Evolutionary conservation across 2,888 invertebrate genomes (phyloP), one percentile per base, ranked within the genome.

Genomic region (Tetragonula carbonaria): DNA sequence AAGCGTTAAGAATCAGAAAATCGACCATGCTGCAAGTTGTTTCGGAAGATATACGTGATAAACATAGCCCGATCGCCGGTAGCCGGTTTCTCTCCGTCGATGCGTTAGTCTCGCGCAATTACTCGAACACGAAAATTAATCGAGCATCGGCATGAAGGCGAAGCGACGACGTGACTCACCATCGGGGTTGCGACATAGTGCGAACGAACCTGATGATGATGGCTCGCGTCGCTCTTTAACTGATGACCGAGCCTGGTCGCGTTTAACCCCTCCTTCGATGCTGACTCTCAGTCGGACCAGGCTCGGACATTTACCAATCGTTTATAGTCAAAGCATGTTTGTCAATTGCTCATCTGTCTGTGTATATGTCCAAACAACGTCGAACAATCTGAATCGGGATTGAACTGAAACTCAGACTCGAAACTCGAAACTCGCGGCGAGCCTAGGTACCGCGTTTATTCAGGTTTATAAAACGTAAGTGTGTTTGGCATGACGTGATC

Each of bases 261-360:
- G 78, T 74, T 75, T 78, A 78, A 78, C 80, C 78, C 67, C 50
- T 71, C 72, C 50, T 71, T 78, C 45, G 67, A 81, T 33, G 72
- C 59, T 55, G 59, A 59, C 72, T 59, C 53, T 28, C 65, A 18
- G 11, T 33, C 23, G 23, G 16, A 57, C 2, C 71, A 23, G 23
- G 38, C 45, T 8, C 63, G 45, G 45, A 45, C 45, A 45, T 72
- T 65, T 33, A 55, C 51, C 33, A 51, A n/a, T 45, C 71, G 66
- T 78, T 81, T 67, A 72, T 51, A 78, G 78, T 72, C 78, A 28
- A 51, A 45, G 59, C 80, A 66, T 66, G 77, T 76, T 65, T 28
- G 33, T 71, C 71, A 59, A 77, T 66, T 57, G 53, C 33, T 63
- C 21, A 38, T 21, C 16, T 45, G 21, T 18, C 51, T 62, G n/a